phyloP scores from a whole-genome alignment of 92 coral and sea anemone genomes.

The Zoanthus solanderi region DNA sequence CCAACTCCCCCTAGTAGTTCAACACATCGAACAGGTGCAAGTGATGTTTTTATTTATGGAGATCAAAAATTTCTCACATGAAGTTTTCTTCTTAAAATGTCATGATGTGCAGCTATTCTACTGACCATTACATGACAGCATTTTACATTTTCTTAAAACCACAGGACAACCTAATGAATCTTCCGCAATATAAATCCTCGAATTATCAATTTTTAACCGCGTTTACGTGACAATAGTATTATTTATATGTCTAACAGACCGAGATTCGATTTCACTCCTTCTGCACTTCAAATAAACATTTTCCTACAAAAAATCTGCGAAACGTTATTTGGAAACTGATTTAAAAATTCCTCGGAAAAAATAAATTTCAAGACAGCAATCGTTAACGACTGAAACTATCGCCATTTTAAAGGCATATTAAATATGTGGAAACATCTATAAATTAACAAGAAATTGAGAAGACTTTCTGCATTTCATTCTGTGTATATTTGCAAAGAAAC shows the following conservation, averaged over 20 bases:
- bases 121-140: slow-evolving; percentile 13
- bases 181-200: neutral
- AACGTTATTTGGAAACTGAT: neutral
- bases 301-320: neutral
- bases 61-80: slow-evolving; percentile 35
- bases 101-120: slow-evolving; percentile 15
- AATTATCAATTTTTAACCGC: neutral
- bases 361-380: neutral
- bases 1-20: slow-evolving; percentile 13
- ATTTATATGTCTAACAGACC: too few relatives aligned
- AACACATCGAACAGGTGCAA: slow-evolving; percentile 43
- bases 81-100: slow-evolving; percentile 19
- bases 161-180: slow-evolving; percentile 6
- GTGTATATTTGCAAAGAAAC: neutral
- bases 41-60: slow-evolving; percentile 24
- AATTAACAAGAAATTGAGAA: neutral
- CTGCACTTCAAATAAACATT: neutral
- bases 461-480: neutral
- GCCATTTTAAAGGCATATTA: neutral
- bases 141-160: slow-evolving; percentile 20
- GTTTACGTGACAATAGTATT: too few relatives aligned
- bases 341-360: neutral
- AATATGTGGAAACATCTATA: neutral
- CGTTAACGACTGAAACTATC: neutral
- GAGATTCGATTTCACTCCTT: too few relatives aligned